Conservation (phyloP, 2,113 vertebrate genomes). For the Parus major region DNA sequence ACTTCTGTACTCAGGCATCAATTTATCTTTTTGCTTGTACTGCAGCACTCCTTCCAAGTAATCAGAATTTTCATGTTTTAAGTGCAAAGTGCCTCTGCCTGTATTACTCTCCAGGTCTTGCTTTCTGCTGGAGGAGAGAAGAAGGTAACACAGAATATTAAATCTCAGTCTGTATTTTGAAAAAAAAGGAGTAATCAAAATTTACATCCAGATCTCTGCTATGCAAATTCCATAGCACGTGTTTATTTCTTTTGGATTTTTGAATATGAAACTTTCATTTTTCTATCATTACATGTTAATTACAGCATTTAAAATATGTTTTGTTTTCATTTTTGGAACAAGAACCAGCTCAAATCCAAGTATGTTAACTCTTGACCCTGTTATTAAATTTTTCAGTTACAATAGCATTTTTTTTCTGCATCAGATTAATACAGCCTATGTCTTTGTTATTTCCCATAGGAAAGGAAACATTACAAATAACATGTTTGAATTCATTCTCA, state of each 20-base stretch:
- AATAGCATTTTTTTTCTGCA: neutral
- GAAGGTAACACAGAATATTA: neutral
- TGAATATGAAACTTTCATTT: neutral
- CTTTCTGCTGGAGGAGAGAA: neutral
- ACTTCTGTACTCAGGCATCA: neutral
- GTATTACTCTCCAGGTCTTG: neutral
- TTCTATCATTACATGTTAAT: neutral
- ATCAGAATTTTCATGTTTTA: neutral
- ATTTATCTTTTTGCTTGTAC: neutral
- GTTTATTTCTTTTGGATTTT: neutral
- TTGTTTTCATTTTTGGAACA: neutral
- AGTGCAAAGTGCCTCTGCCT: neutral
- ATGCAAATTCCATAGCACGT: neutral
- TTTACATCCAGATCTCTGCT: neutral
- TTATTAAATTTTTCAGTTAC: neutral
- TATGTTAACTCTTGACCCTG: neutral
- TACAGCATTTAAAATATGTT: neutral
- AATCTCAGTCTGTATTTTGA: neutral
- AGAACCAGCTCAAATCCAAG: neutral
- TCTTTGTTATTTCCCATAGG: neutral
- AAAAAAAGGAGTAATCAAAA: neutral
- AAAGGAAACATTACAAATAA: neutral
- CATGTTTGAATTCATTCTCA: neutral
- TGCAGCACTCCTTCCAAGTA: neutral
- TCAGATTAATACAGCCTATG: neutral